Evolutionary conservation across 2,888 invertebrate species (phyloP).

Genomic region (Homarus gammarus): DNA sequence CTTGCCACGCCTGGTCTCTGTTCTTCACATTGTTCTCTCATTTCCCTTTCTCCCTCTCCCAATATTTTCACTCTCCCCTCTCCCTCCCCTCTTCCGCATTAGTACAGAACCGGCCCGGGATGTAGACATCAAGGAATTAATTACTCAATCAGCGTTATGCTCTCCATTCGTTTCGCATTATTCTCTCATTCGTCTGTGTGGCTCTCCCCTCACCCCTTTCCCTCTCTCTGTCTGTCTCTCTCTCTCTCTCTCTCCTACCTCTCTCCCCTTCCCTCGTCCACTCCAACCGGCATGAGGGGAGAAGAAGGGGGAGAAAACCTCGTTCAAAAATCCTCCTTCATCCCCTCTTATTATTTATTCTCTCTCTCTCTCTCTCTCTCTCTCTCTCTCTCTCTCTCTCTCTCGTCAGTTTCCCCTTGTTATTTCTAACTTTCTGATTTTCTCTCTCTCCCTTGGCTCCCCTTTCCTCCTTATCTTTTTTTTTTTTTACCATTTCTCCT

Average conservation of each 20-base stretch:
- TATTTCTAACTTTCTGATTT: background rate
- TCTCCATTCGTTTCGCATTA: slow-evolving; percentile 57
- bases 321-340: background rate
- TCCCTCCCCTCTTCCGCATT: slow-evolving; percentile 58
- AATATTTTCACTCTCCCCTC: slow-evolving; percentile 56
- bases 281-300: background rate
- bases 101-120: slow-evolving; percentile 38
- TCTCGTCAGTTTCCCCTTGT: too few relatives aligned
- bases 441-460: background rate
- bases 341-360: background rate
- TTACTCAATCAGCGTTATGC: slow-evolving; percentile 56
- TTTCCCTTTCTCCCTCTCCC: slow-evolving; percentile 57
- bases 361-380: too few relatives aligned
- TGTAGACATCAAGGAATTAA: slow-evolving; percentile 57
- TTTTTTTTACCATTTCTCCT: background rate
- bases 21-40: slow-evolving; percentile 37
- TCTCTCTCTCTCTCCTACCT: background rate
- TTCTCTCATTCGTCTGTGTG: slow-evolving; percentile 48
- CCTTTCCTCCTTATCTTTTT: background rate
- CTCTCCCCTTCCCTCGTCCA: slow-evolving; percentile 29
- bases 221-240: background rate
- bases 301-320: background rate
- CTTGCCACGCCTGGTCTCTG: slow-evolving; percentile 31
- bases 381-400: background rate
- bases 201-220: slow-evolving; percentile 22